Evolutionary conservation across 2,888 invertebrate genomes (phyloP), one percentile per base, ranked within the genome.

Genomic region (Cabera pusaria): DNA sequence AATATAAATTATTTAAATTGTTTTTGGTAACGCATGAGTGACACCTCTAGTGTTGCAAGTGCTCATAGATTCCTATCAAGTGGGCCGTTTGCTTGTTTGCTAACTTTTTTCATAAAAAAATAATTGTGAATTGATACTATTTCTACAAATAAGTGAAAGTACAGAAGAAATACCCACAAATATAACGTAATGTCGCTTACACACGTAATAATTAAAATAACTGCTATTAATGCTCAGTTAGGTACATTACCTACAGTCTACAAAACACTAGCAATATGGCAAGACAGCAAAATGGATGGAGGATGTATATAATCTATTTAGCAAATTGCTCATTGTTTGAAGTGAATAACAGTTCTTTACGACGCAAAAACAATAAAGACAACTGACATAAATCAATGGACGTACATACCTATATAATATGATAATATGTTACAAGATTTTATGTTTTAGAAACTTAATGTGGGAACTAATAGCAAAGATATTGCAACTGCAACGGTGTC

Each of bases 271-370:
- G 78, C 68, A 73, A 72, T 82, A 86, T 88, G 88, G 88, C 88
- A 88, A 88, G 87, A 87, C 84, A 83, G 79, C 81, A 80, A 76
- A 79, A 83, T 72, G 69, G 76, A 82, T 84, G 86, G 82, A 84
- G 83, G 83, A 83, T 83, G 80, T 81, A 77, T 75, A 72, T 83
- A 81, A 85, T 86, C 75, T 84, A 82, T 85, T 83, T 80, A 80
- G 78, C 71, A 80, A 86, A 88, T 86, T 80, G 86, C 84, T 85
- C 80, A 86, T 88, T 88, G 87, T 88, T 82, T 77, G 76, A 67
- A 60, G 55, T 75, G 81, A 79, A 83, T 85, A 82, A 80, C 77
- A 76, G 71, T 71, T 77, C 71, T 82, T 83, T 85, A 85, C 75
- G 82, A 83, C 63, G 63, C 75, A 81, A 73, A 83, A 84, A 86